These are phyloP conservation scores for Paramormyrops kingsleyae DNA, from an alignment of 2,113 vertebrate genomes.

Conservation along the genomic window DNA sequence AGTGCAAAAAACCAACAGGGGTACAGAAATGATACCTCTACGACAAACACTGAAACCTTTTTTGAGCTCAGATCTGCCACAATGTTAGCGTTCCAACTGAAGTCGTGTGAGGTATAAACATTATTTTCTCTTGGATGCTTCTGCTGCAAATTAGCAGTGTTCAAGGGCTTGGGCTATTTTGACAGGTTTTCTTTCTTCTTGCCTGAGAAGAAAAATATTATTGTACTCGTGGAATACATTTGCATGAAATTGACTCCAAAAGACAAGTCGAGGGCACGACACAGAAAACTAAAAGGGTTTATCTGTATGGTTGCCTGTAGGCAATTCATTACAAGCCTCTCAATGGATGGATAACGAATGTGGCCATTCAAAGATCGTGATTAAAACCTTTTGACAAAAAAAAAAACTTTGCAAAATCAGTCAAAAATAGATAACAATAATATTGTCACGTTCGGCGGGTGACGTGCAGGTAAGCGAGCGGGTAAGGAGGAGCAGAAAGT, in stretches of 20 bases:
- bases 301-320: neutral
- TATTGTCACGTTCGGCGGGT: too few relatives aligned
- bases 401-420: neutral
- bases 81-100: neutral
- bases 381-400: neutral
- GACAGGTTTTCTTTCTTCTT: neutral
- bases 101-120: neutral
- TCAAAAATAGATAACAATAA: neutral
- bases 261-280: neutral
- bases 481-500: too few relatives aligned
- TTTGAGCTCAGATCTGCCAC: neutral
- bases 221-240: constrained; percentile 10
- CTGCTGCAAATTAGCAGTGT: neutral
- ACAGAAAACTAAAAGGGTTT: neutral
- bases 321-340: neutral
- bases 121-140: neutral
- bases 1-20: neutral
- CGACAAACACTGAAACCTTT: neutral
- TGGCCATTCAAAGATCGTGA: neutral
- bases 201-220: neutral
- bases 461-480: too few relatives aligned
- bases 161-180: neutral
- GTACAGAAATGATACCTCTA: neutral
- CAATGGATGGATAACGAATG: neutral
- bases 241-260: constrained; percentile 11